Base-by-base conservation (phyloP, 2,113 vertebrate genomes). In the Austrofundulus limnaeus region DNA sequence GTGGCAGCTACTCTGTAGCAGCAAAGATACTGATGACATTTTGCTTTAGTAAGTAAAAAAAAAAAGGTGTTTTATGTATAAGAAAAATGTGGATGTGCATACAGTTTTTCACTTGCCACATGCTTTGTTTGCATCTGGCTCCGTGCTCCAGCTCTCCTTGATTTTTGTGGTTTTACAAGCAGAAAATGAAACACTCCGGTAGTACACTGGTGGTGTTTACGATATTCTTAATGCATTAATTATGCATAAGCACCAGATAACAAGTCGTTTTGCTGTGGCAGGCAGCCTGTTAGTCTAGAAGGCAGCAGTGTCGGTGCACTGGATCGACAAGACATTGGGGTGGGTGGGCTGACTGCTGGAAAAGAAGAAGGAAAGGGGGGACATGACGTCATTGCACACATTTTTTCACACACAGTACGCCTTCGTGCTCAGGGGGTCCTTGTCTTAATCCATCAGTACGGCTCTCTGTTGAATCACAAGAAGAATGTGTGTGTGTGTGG, bases 381-480 rank as follows among this genome's bases (percentile, higher is more conserved):
- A 19, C 73, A 75, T 81, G 78, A 87, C 66, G 50, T 87, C 81
- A 87, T 70, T 72, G 68, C 78, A 73, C 64, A 65, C 74, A 84
- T 82, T 66, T 85, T 73, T 72, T 76, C 72, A 78, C 63, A 73
- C 80, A 76, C 63, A 38, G 66, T 76, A 75, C 34, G 63, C 56
- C 50, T 66, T 58, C 24, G 14, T 78, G 76, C 57, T 80, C 17
- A 2, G 47, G 70, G 56, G 58, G 50, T 61, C 53, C 62, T 70
- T 63, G 70, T 80, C 70, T 81, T 63, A 59, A 60, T 69, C 71
- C 77, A 61, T 81, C 67, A 68, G 71, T 61, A 21, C 59, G 61
- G 42, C 53, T 69, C 81, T 78, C 60, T 59, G 65, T 73, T 71
- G 39, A 77, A 66, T 85, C 61, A 66, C 47, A 60, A 63, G 61